Evolutionary conservation across 1,140 invertebrate genomes (phyloP).

Genomic region (Drosophila micromelanica): DNA sequence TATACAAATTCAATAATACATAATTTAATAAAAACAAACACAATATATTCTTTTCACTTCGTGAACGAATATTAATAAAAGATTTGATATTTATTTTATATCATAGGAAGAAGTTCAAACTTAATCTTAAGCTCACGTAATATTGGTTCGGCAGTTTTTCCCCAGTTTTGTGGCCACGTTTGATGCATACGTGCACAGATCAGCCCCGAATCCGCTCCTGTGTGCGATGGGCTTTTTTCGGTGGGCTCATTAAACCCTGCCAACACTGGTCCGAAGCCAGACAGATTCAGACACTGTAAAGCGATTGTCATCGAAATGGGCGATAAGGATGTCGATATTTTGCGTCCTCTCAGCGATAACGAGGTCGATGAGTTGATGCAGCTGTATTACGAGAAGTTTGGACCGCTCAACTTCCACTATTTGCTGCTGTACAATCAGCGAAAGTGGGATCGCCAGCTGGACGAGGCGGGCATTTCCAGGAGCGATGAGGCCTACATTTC

Average conservation of each 20-base stretch:
- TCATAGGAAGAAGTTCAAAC: too few relatives aligned
- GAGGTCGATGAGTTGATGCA: slow-evolving; percentile 70
- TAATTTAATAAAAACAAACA: too few relatives aligned
- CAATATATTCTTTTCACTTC: too few relatives aligned
- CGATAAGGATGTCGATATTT: slow-evolving; percentile 67
- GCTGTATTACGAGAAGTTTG: slow-evolving; percentile 59
- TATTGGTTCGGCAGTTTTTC: too few relatives aligned
- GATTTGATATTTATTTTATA: too few relatives aligned
- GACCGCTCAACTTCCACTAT: slow-evolving; percentile 65
- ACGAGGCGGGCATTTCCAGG: slow-evolving; percentile 23
- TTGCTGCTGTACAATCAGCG: slow-evolving; percentile 71
- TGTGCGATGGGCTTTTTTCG: not conserved
- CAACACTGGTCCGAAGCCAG: slow-evolving; percentile 10
- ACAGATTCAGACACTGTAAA: slow-evolving; percentile 6
- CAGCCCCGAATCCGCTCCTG: slow-evolving; percentile 16
- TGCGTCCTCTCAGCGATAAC: slow-evolving; percentile 57
- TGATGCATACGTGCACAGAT: too few relatives aligned
- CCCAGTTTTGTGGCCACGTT: too few relatives aligned
- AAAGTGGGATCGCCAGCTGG: slow-evolving; percentile 71
- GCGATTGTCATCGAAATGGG: slow-evolving; percentile 31
- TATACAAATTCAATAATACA: too few relatives aligned
- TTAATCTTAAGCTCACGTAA: too few relatives aligned
- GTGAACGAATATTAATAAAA: too few relatives aligned
- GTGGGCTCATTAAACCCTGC: slow-evolving; percentile 19
- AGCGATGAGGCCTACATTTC: slow-evolving; percentile 46